These are phyloP conservation scores for Poeciliopsis retropinna DNA, from an alignment of 2,113 vertebrate genomes.

Conservation along the genomic window DNA sequence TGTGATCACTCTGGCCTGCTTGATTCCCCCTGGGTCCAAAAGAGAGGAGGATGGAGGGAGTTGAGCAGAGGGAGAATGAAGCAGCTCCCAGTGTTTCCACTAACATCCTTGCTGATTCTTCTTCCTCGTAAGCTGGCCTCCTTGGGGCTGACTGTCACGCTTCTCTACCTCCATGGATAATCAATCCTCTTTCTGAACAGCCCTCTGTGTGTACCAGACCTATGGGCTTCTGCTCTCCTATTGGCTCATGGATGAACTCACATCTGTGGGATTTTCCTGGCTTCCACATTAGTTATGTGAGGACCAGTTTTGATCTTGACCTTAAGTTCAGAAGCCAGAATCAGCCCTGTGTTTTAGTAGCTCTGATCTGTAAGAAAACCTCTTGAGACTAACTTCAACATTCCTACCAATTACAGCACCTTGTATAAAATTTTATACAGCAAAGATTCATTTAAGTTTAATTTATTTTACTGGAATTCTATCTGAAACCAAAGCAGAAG, in stretches of 20 bases:
- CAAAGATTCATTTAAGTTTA: neutral
- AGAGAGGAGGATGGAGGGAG: conserved; percentile 46
- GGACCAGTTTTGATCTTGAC: conserved; percentile 67
- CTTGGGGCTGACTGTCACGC: conserved; percentile 76
- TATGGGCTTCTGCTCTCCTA: conserved; percentile 57
- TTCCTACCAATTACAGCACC: neutral
- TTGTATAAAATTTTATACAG: neutral
- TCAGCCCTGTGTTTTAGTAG: neutral
- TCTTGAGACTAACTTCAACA: neutral
- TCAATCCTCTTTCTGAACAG: conserved; percentile 77
- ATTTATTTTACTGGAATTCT: neutral
- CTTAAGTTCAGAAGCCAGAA: conserved; percentile 44
- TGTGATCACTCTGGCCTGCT: conserved; percentile 73
- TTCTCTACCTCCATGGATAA: conserved; percentile 75
- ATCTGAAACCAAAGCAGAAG: neutral
- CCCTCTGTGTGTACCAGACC: conserved; percentile 54
- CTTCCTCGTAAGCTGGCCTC: conserved; percentile 60
- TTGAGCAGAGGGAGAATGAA: conserved; percentile 42
- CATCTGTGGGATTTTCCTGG: conserved; percentile 72
- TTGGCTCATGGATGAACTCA: conserved; percentile 54
- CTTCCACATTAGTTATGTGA: conserved; percentile 64
- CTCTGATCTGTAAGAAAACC: neutral
- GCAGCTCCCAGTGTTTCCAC: conserved; percentile 61
- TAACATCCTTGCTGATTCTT: conserved; percentile 62
- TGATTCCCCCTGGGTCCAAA: conserved; percentile 66